Conservation (phyloP, 2,113 vertebrate genomes). For the Passer domesticus region DNA sequence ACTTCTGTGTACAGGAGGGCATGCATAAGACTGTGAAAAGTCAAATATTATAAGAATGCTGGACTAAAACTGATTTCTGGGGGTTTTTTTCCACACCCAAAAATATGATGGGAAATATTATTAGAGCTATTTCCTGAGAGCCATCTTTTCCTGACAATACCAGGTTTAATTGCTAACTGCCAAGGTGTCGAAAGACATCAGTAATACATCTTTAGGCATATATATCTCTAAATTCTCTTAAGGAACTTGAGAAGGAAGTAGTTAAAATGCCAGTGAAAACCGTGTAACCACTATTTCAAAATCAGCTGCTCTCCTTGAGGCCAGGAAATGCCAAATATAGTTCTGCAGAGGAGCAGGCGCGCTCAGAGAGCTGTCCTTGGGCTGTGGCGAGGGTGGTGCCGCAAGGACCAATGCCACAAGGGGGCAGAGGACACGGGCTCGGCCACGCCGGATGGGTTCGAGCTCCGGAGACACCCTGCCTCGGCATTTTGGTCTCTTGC, state of each 20-base stretch:
- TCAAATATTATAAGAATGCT: background rate
- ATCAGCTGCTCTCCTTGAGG: background rate
- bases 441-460: accelerated
- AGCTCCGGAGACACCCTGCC: background rate
- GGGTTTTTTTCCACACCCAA: background rate
- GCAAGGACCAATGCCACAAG: background rate
- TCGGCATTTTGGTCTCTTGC: background rate
- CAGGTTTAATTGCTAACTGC: background rate
- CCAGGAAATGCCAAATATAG: background rate
- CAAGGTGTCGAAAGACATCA: background rate
- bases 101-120: background rate
- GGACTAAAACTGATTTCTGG: background rate
- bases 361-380: background rate
- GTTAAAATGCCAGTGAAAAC: background rate
- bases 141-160: background rate
- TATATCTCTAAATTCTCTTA: background rate
- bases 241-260: background rate
- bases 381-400: background rate
- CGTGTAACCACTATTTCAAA: background rate
- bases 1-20: background rate
- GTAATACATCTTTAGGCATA: background rate
- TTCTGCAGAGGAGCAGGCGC: background rate
- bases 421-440: background rate
- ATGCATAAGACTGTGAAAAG: background rate
- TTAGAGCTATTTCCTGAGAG: background rate